These are phyloP conservation scores for Orchesella cincta DNA, from an alignment of 1,140 invertebrate genomes.

Conservation along the genomic window DNA sequence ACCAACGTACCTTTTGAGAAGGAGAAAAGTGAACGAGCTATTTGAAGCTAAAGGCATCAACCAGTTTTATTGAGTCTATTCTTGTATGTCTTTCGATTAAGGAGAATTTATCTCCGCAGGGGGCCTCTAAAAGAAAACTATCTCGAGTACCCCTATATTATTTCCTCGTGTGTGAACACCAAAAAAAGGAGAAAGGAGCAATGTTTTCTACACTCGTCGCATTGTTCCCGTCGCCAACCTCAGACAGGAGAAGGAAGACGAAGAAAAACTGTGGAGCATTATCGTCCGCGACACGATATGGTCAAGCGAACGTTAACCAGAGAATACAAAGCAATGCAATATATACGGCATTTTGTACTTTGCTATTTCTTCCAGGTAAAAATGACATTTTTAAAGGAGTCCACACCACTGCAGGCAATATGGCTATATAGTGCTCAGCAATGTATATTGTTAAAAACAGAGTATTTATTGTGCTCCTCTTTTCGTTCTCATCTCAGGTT, in stretches of 20 bases:
- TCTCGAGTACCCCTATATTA: constrained; percentile 15
- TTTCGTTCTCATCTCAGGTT: background rate
- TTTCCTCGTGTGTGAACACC: background rate
- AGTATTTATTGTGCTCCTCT: background rate
- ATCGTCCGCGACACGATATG: too few species aligned
- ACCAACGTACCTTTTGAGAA: too few species aligned
- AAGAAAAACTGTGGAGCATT: too few species aligned
- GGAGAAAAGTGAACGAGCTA: constrained; percentile 24
- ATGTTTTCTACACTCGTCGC: background rate
- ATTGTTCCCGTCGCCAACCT: constrained; percentile 7
- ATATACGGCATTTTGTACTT: too few species aligned
- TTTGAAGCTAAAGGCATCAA: constrained; percentile 42
- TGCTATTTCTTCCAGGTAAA: too few species aligned
- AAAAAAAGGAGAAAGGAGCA: background rate
- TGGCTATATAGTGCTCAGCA: background rate
- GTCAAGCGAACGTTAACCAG: background rate
- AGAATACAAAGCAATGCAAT: too few species aligned
- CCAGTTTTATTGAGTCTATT: constrained; percentile 49
- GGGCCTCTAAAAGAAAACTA: constrained; percentile 47
- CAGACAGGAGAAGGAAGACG: background rate
- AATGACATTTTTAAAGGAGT: too few species aligned
- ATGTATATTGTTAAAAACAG: background rate
- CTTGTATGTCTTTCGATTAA: constrained; percentile 52
- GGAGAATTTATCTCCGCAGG: constrained; percentile 51
- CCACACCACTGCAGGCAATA: too few species aligned